phyloP scores from a whole-genome alignment of 2,888 invertebrate genomes.

The Drosophila vallismaia region DNA sequence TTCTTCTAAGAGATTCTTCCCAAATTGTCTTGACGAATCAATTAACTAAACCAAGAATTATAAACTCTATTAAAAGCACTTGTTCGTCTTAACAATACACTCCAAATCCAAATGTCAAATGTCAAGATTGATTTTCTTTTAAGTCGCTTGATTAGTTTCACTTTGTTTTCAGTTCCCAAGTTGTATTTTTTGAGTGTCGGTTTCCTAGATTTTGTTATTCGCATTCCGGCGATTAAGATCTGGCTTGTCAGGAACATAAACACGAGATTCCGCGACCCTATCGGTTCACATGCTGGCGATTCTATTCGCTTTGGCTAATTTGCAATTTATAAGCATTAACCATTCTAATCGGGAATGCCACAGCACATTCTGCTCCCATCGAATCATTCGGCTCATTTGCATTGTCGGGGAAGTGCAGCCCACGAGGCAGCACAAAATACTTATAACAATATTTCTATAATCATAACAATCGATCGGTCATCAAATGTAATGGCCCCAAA shows the following conservation, averaged over 20 bases:
- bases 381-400: constrained; percentile 29
- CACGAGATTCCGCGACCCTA: constrained; percentile 8
- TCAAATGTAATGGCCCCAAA: constrained; percentile 33
- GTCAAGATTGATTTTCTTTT: background rate
- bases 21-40: background rate
- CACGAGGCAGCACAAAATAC: constrained; percentile 6
- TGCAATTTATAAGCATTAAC: constrained; percentile 38
- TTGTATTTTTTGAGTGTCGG: constrained; percentile 26
- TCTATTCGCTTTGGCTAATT: constrained; percentile 24
- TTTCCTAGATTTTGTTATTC: constrained; percentile 13
- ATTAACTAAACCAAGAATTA: background rate
- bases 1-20: background rate
- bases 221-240: constrained; percentile 25
- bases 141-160: background rate
- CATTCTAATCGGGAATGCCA: constrained; percentile 11
- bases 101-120: background rate
- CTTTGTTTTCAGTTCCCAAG: background rate
- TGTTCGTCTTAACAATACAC: background rate
- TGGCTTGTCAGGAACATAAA: constrained; percentile 18
- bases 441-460: constrained; percentile 6
- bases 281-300: constrained; percentile 24
- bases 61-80: background rate
- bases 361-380: constrained; percentile 5
- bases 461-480: constrained; percentile 39
- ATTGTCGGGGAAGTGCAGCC: constrained; percentile 7